A percentile compares a stretch with the other conserved stretches of the same genome.
These are phyloP conservation scores for Nestor notabilis DNA, from an alignment of 2,113 vertebrate genomes.

Conservation along the genomic window DNA sequence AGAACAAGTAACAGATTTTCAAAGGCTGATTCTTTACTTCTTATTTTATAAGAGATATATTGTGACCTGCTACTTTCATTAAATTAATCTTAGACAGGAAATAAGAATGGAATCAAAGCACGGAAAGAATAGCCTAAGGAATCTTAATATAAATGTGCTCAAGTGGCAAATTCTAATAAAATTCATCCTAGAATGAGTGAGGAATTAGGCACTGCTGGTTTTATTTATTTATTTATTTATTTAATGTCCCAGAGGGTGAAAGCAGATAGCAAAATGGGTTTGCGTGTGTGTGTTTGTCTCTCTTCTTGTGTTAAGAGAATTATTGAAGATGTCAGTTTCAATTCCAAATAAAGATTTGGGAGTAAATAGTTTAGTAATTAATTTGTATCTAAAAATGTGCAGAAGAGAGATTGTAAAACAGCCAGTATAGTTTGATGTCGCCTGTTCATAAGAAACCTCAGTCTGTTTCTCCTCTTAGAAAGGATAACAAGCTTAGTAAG, in stretches of 20 bases:
- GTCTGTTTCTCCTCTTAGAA: background rate
- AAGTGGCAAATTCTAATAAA: conserved; percentile 46
- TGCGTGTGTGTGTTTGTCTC: background rate
- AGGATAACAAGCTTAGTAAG: background rate
- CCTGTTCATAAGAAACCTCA: background rate
- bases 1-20: conserved; percentile 11
- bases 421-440: background rate
- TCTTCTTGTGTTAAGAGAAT: background rate
- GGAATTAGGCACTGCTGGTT: conserved; percentile 10
- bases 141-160: conserved; percentile 42
- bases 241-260: conserved; percentile 10
- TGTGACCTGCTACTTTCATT: conserved; percentile 18
- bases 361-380: conserved; percentile 21
- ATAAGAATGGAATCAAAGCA: conserved; percentile 12
- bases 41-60: conserved; percentile 26
- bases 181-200: conserved; percentile 9
- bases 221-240: background rate
- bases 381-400: background rate
- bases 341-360: background rate
- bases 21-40: conserved; percentile 26
- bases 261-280: background rate
- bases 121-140: conserved; percentile 41
- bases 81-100: conserved; percentile 45
- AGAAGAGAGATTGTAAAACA: background rate
- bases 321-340: background rate